Percentiles rank a stretch among this genome's conserved stretches.
Conservation (phyloP, 2,797 vertebrate genomes). For the Aplochiton taeniatus region DNA sequence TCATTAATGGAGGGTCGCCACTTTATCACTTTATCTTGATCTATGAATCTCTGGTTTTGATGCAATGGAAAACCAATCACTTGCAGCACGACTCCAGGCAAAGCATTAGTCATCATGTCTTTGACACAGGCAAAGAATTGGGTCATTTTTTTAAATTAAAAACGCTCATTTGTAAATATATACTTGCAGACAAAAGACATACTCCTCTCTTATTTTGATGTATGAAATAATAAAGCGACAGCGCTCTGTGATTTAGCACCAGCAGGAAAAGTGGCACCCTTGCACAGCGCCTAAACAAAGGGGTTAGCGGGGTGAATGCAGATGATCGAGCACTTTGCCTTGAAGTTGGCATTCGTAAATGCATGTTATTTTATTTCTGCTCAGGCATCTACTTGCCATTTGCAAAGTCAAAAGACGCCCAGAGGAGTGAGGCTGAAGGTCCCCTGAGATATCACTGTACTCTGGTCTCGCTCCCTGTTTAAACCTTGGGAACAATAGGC, state of each 20-base stretch:
- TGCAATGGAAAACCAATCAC: constrained; percentile 84
- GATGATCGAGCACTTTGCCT: constrained; percentile 63
- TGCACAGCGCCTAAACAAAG: constrained; percentile 26
- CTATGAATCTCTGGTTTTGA: constrained; percentile 84
- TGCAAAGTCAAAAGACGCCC: constrained; percentile 56
- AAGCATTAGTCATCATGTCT: constrained; percentile 84
- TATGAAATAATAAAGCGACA: constrained; percentile 75
- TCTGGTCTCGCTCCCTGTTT: constrained; percentile 30
- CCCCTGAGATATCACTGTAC: constrained; percentile 52
- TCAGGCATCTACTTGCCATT: constrained; percentile 42
- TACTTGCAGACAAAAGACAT: constrained; percentile 69
- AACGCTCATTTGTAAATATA: constrained; percentile 82
- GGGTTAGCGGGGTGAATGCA: constrained; percentile 19
- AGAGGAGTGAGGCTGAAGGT: constrained; percentile 35
- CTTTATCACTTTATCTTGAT: constrained; percentile 80
- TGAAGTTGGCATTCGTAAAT: constrained; percentile 58
- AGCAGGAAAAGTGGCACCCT: constrained; percentile 31
- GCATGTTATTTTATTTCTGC: constrained; percentile 59
- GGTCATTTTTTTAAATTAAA: constrained; percentile 85
- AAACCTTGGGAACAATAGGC: constrained; percentile 56
- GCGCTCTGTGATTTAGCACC: constrained; percentile 70
- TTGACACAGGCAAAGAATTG: constrained; percentile 78
- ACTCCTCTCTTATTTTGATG: constrained; percentile 75
- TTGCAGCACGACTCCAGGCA: constrained; percentile 75
- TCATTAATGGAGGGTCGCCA: constrained; percentile 77